Evolutionary conservation across 2,888 invertebrate species (phyloP).

Genomic region (Osedax frankpressi): DNA sequence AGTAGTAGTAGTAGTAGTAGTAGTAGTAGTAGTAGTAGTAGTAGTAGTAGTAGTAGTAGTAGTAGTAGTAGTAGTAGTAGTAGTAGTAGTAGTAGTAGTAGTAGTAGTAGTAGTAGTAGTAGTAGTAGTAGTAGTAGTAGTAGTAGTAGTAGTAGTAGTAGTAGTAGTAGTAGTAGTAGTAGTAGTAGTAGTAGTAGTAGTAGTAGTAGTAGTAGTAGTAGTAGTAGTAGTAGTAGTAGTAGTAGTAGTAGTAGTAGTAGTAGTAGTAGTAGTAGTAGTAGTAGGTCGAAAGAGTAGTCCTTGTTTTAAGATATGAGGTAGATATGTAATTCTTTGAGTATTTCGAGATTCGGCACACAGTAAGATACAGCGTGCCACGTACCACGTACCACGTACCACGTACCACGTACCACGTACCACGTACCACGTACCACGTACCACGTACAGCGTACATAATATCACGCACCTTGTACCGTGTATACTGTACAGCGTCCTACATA

Average conservation of each 20-base stretch:
- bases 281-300: too few species aligned
- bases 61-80: not conserved
- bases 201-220: not conserved
- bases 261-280: not conserved
- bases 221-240: conserved; percentile 8
- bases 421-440: too few species aligned
- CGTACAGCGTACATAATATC: too few species aligned
- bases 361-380: too few species aligned
- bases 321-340: too few species aligned
- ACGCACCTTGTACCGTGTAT: too few species aligned
- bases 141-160: not conserved
- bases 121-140: conserved; percentile 3
- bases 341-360: too few species aligned
- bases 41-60: not conserved
- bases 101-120: conserved; percentile 9
- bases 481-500: too few species aligned
- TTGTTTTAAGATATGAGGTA: too few species aligned
- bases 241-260: conserved; percentile 1
- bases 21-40: conserved; percentile 24
- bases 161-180: conserved; percentile 14
- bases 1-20: too few species aligned
- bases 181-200: not conserved
- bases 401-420: too few species aligned
- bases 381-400: too few species aligned
- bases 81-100: conserved; percentile 4